phyloP scores from a whole-genome alignment of 2,113 vertebrate species.

The Catharus fuscescens region DNA sequence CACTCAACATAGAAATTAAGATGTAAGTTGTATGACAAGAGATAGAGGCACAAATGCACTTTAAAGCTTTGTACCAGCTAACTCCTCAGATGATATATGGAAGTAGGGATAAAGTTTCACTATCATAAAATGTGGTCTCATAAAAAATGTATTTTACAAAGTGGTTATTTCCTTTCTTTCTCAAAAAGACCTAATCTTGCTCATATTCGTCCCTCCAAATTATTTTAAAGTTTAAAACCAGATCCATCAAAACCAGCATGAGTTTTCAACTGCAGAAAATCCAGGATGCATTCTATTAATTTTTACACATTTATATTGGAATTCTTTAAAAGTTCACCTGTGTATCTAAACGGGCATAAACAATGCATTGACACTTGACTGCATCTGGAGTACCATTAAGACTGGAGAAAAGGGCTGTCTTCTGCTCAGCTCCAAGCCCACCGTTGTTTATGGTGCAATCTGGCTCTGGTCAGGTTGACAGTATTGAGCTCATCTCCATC shows the following conservation, averaged over 20 bases:
- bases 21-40: not conserved
- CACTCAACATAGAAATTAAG: not conserved
- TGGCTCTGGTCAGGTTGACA: not conserved
- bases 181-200: not conserved
- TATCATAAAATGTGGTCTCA: not conserved
- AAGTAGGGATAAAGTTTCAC: not conserved
- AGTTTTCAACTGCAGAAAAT: not conserved
- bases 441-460: rapidly evolving
- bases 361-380: not conserved
- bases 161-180: not conserved
- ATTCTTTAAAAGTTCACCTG: not conserved
- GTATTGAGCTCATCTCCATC: not conserved
- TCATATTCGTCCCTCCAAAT: not conserved
- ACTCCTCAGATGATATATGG: not conserved
- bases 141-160: not conserved
- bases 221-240: not conserved
- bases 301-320: not conserved
- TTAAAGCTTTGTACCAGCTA: not conserved
- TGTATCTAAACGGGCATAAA: not conserved
- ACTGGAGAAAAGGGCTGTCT: not conserved
- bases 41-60: not conserved
- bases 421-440: not conserved
- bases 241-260: not conserved
- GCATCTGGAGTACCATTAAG: not conserved
- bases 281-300: not conserved